Evolutionary conservation across 2,888 invertebrate species (phyloP).

Genomic region (Lypha dubia): DNA sequence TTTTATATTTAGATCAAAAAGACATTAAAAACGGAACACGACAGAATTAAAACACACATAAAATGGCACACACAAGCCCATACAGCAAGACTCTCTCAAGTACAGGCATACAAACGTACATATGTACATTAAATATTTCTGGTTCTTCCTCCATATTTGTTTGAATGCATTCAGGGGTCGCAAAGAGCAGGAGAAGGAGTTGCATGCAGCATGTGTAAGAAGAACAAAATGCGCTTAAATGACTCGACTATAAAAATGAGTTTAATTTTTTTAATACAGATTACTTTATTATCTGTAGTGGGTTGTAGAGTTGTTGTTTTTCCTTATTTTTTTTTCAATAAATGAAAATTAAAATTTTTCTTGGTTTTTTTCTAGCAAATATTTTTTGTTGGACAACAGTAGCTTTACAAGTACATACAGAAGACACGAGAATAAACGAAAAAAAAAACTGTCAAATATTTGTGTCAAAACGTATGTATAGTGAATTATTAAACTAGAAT

Average conservation of each 20-base stretch:
- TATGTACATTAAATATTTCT: not conserved
- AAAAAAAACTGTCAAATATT: no score
- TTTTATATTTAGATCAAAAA: slow-evolving; percentile 71
- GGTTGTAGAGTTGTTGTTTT: not conserved
- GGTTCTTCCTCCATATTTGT: slow-evolving; percentile 32
- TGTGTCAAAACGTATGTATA: no score
- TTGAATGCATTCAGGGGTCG: not conserved
- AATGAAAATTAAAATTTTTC: not conserved
- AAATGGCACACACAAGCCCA: not conserved
- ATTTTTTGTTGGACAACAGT: slow-evolving; percentile 1
- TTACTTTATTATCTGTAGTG: slow-evolving; percentile 26
- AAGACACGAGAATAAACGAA: no score
- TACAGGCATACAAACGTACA: not conserved
- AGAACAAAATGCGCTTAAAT: slow-evolving; percentile 16
- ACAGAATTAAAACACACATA: slow-evolving; percentile 1
- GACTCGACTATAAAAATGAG: slow-evolving; percentile 10
- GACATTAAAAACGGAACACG: slow-evolving; percentile 62
- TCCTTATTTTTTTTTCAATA: not conserved
- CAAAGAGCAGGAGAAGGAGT: not conserved
- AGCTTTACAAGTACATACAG: not conserved
- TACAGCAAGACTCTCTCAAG: not conserved
- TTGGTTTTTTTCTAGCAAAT: not conserved
- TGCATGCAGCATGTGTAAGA: slow-evolving; percentile 21
- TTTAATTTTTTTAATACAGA: slow-evolving; percentile 9
- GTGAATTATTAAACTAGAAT: no score